phyloP scores from a whole-genome alignment of 2,888 invertebrate genomes.

The Amphipyra berbera region DNA sequence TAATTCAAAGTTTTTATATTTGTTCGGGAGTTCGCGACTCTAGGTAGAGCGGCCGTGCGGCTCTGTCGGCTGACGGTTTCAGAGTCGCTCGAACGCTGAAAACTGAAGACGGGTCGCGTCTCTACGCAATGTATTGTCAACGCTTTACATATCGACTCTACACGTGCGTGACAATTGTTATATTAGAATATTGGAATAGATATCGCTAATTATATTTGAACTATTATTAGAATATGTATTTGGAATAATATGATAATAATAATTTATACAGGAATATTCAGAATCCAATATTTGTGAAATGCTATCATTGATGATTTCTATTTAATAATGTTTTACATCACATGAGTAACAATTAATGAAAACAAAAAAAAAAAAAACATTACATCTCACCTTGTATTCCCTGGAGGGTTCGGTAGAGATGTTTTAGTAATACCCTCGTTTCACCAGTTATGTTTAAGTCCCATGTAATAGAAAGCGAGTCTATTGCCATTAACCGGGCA shows the following conservation, averaged over 20 bases:
- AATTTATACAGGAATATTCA: too few relatives aligned
- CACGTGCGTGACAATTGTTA: slow-evolving; percentile 18
- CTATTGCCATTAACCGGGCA: too few relatives aligned
- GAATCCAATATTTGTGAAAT: too few relatives aligned
- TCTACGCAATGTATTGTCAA: slow-evolving; percentile 31
- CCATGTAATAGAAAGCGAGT: too few relatives aligned
- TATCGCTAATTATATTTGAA: neutral
- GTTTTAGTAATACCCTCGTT: too few relatives aligned
- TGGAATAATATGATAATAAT: neutral
- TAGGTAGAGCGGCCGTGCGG: slow-evolving; percentile 61
- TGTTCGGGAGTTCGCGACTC: slow-evolving; percentile 36
- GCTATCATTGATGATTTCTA: too few relatives aligned
- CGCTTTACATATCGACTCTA: slow-evolving; percentile 33
- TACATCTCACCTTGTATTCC: too few relatives aligned
- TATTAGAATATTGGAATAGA: neutral
- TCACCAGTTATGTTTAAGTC: too few relatives aligned
- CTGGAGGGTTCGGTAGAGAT: too few relatives aligned
- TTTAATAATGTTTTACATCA: too few relatives aligned
- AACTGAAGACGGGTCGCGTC: slow-evolving; percentile 55
- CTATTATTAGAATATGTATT: neutral
- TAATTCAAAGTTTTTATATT: slow-evolving; percentile 18
- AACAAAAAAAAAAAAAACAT: too few relatives aligned
- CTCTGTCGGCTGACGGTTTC: slow-evolving; percentile 62
- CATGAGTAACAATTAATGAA: too few relatives aligned
- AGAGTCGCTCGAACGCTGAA: slow-evolving; percentile 65